Conservation (phyloP, 2,113 vertebrate species). For the Chaenocephalus aceratus region DNA sequence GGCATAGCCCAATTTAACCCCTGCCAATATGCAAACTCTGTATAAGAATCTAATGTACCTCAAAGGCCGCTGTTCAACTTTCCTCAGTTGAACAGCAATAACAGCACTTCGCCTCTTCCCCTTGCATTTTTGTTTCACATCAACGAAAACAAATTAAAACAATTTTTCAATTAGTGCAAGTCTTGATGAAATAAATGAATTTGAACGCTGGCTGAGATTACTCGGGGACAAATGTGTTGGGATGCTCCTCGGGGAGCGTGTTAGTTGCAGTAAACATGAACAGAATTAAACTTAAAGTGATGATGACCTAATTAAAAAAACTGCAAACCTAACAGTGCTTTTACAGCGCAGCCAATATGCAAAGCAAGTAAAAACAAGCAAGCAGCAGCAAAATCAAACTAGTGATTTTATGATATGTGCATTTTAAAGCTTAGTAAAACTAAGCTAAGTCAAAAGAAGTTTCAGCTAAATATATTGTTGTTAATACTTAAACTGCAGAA, state of each 20-base stretch:
- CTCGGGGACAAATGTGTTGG: slow-evolving; percentile 50
- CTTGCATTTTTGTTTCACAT: no score
- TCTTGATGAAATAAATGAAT: slow-evolving; percentile 38
- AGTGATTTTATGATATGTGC: neutral
- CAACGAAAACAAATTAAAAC: no score
- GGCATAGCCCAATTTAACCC: no score
- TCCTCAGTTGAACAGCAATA: slow-evolving; percentile 11
- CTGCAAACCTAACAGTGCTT: slow-evolving; percentile 48
- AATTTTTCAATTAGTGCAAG: slow-evolving; percentile 2
- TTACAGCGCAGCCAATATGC: slow-evolving; percentile 50
- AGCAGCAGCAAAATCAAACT: slow-evolving; percentile 8
- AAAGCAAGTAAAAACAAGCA: slow-evolving; percentile 44
- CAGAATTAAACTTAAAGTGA: slow-evolving; percentile 64
- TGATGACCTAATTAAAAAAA: slow-evolving; percentile 65
- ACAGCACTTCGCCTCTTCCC: no score
- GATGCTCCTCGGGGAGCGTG: slow-evolving; percentile 27
- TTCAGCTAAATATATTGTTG: neutral
- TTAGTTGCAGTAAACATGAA: slow-evolving; percentile 60
- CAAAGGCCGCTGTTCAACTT: slow-evolving; percentile 19
- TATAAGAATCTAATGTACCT: no score
- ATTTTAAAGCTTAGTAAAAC: neutral
- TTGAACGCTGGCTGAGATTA: slow-evolving; percentile 39
- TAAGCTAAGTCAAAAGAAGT: neutral
- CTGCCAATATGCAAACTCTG: no score
- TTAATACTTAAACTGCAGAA: no score